phyloP scores from a whole-genome alignment of 1,140 invertebrate species.

The Zaprionus taronus region DNA sequence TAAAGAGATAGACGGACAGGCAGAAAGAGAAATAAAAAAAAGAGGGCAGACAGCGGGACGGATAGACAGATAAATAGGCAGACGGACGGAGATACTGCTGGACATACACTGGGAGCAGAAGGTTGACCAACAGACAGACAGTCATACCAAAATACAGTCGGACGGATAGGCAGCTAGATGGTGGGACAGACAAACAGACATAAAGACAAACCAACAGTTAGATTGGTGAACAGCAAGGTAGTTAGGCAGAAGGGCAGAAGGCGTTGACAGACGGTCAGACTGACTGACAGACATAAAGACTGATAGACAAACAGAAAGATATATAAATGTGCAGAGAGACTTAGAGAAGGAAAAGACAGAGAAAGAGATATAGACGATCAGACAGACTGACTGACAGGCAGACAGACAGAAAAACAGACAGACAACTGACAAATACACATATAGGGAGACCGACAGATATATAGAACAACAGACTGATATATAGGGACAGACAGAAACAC shows the following conservation, averaged over 20 bases:
- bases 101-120: neutral
- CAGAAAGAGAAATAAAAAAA: neutral
- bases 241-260: no score
- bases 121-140: neutral
- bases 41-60: neutral
- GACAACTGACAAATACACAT: neutral
- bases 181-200: neutral
- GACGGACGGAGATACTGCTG: neutral
- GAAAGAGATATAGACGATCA: neutral
- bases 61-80: neutral
- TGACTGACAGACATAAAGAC: no score
- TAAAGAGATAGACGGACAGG: neutral
- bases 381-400: neutral
- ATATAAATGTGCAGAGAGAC: neutral
- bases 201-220: neutral
- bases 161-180: neutral
- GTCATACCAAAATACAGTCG: neutral
- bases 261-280: no score
- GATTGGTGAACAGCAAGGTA: neutral
- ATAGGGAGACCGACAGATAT: no score
- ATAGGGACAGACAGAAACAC: no score
- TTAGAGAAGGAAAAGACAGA: no score
- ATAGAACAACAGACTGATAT: no score
- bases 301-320: neutral
- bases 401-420: neutral